These are phyloP conservation scores for Athripsodes cinereus DNA, from an alignment of 2,888 invertebrate species.

Conservation along the genomic window DNA sequence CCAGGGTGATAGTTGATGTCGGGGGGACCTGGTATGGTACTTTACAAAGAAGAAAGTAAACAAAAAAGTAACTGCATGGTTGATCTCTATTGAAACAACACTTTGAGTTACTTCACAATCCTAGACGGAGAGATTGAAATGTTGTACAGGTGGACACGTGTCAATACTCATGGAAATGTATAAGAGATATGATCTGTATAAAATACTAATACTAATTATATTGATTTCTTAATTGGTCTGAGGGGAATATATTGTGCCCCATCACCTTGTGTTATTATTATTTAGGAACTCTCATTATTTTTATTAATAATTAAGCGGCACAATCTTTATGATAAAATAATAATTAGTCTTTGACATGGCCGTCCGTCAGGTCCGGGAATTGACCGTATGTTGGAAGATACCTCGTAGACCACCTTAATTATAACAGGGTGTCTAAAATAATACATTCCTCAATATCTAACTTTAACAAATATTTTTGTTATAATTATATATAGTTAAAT, in stretches of 20 bases:
- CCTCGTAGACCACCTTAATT: not conserved
- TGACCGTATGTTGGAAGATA: not conserved
- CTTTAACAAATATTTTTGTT: no score
- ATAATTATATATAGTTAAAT: no score
- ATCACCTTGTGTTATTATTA: not conserved
- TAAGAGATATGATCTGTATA: not conserved
- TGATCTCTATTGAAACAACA: no score
- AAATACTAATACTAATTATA: not conserved
- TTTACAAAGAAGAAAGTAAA: no score
- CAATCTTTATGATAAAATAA: slow-evolving; percentile 4
- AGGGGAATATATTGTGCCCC: not conserved
- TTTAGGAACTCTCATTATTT: not conserved
- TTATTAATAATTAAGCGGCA: slow-evolving; percentile 2
- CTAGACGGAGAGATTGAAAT: no score
- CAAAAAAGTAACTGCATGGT: no score
- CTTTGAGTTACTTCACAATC: no score
- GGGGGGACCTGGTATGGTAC: no score
- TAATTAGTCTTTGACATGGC: slow-evolving; percentile 1
- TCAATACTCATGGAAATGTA: not conserved
- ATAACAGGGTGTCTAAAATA: no score
- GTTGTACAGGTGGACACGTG: not conserved
- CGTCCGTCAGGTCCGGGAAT: not conserved
- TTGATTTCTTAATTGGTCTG: not conserved
- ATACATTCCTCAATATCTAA: no score
- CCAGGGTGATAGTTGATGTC: no score